These are phyloP conservation scores for Lomographa bimaculata DNA, from an alignment of 2,888 invertebrate species.

Conservation along the genomic window DNA sequence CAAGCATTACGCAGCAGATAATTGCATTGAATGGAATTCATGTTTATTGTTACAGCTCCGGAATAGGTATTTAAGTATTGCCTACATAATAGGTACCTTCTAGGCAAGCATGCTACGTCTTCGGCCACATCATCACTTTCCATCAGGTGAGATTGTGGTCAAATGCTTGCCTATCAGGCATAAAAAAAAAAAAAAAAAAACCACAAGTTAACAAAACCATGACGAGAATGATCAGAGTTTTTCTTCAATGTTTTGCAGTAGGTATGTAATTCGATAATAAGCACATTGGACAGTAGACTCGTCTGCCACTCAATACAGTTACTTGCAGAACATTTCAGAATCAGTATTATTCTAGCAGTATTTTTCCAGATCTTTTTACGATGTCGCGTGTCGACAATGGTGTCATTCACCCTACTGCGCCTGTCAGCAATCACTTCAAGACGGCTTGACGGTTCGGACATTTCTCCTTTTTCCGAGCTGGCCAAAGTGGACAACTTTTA, in stretches of 20 bases:
- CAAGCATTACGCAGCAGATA: constrained; percentile 31
- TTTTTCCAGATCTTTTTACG: constrained; percentile 15
- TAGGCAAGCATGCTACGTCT: too few species aligned
- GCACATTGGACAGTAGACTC: too few species aligned
- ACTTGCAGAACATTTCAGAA: constrained; percentile 3
- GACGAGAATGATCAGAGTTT: too few species aligned
- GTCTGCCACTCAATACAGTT: constrained; percentile 3
- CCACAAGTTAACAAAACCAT: too few species aligned
- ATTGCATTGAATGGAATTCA: constrained; percentile 36
- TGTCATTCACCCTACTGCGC: constrained; percentile 15
- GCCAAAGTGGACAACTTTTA: constrained; percentile 10
- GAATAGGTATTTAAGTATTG: too few species aligned
- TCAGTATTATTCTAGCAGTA: constrained; percentile 5
- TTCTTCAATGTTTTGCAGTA: too few species aligned
- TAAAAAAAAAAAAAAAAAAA: too few species aligned
- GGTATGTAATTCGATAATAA: too few species aligned
- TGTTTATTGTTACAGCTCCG: constrained; percentile 11
- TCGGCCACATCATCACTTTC: too few species aligned
- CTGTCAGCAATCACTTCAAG: constrained; percentile 9
- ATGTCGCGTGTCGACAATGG: constrained; percentile 14
- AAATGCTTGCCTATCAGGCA: too few species aligned
- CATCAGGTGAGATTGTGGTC: too few species aligned
- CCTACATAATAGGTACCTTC: too few species aligned
- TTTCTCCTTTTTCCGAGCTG: constrained; percentile 15
- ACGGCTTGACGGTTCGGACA: constrained; percentile 2